These are phyloP conservation scores for Neodiprion virginianus DNA, from an alignment of 1,140 invertebrate species.

Conservation along the genomic window DNA sequence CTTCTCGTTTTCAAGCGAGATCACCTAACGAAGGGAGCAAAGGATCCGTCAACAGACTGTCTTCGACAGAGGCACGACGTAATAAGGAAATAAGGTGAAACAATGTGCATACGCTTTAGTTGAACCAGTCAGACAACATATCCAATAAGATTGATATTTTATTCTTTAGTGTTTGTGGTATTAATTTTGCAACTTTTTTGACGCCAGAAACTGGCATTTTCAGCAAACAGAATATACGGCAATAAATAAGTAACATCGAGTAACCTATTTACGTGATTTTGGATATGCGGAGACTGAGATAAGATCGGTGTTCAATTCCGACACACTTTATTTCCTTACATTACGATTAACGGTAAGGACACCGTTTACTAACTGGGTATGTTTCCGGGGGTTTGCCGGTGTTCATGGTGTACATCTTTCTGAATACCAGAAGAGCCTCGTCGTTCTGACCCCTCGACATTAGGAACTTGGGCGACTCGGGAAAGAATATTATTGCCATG, in stretches of 20 bases:
- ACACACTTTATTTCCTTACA: slow-evolving; percentile 20
- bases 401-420: slow-evolving; percentile 67
- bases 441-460: slow-evolving; percentile 75
- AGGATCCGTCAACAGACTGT: background rate
- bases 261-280: too few species aligned
- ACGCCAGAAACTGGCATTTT: background rate
- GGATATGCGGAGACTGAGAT: too few species aligned
- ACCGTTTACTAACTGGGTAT: slow-evolving; percentile 67
- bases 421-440: slow-evolving; percentile 70
- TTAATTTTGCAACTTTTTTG: background rate
- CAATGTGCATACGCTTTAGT: too few species aligned
- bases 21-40: slow-evolving; percentile 31
- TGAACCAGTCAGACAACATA: too few species aligned
- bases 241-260: background rate
- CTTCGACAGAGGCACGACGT: background rate
- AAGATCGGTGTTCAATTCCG: background rate
- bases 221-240: too few species aligned
- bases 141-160: slow-evolving; percentile 6
- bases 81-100: too few species aligned
- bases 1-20: slow-evolving; percentile 50
- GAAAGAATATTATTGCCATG: slow-evolving; percentile 69
- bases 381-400: slow-evolving; percentile 65
- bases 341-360: slow-evolving; percentile 13
- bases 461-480: slow-evolving; percentile 85
- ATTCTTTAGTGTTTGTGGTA: background rate